phyloP scores from a whole-genome alignment of 2,113 vertebrate species.

The Donacobius atricapilla region DNA sequence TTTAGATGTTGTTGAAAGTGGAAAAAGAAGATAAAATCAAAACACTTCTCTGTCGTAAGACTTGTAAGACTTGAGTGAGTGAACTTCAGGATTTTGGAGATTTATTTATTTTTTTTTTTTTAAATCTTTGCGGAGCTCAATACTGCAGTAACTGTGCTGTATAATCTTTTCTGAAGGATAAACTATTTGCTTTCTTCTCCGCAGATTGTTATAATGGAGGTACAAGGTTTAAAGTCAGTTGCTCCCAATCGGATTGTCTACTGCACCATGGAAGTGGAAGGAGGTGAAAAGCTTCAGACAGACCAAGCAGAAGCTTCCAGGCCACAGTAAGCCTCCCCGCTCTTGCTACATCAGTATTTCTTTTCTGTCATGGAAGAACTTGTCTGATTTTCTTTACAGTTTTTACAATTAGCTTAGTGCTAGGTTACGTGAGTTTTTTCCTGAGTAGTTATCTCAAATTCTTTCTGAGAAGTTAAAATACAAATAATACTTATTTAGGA shows the following conservation, averaged over 20 bases:
- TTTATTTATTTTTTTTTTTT: background rate
- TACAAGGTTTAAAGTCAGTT: constrained; percentile 90
- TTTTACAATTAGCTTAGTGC: background rate
- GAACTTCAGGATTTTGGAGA: background rate
- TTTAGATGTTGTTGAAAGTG: background rate
- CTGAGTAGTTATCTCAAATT: background rate
- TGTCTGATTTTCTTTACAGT: background rate
- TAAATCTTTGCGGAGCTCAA: rapidly evolving
- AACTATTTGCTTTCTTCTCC: constrained; percentile 22
- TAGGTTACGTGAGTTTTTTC: background rate
- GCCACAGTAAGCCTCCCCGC: constrained; percentile 85
- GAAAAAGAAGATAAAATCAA: background rate
- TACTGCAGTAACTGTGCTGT: background rate
- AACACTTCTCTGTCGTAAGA: background rate
- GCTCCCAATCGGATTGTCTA: constrained; percentile 95
- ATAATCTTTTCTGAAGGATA: background rate
- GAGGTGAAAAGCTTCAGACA: constrained; percentile 95
- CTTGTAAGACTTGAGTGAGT: no score
- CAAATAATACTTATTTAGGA: background rate
- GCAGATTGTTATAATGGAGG: constrained; percentile 95
- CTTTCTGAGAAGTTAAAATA: background rate
- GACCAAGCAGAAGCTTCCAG: constrained; percentile 97
- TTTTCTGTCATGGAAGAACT: background rate
- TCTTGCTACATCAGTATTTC: background rate
- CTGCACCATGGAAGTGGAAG: constrained; percentile 99